Conservation (phyloP, 2,797 vertebrate genomes). For the Lepidocolaptes lacrymiger region DNA sequence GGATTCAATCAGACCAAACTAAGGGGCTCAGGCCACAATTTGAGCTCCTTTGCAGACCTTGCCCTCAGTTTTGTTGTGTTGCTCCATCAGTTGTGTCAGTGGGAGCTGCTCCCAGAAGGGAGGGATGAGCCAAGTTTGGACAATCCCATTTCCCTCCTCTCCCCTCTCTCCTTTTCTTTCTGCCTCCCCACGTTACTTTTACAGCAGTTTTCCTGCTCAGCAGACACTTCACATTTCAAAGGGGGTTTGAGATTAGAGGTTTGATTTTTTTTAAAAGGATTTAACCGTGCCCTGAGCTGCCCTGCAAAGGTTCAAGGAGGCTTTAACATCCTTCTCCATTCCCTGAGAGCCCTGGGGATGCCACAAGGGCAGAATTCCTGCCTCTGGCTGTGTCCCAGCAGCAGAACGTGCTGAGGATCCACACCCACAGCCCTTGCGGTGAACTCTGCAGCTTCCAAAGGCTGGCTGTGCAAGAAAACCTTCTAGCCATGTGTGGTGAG, state of each 20-base stretch:
- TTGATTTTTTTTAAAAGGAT: background rate
- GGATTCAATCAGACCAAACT: background rate
- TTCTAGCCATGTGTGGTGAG: fast-evolving
- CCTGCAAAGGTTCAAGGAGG: background rate
- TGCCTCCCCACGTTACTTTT: background rate
- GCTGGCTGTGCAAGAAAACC: background rate
- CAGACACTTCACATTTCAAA: background rate
- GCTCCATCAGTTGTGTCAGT: background rate
- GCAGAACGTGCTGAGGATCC: background rate
- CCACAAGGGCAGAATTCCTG: background rate
- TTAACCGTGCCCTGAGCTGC: background rate
- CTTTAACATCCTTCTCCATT: background rate
- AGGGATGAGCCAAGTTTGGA: background rate
- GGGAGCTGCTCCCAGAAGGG: background rate
- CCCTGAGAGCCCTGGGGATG: background rate
- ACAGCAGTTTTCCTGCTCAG: background rate
- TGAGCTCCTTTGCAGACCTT: background rate
- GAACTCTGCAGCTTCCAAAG: background rate
- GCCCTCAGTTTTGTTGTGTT: background rate
- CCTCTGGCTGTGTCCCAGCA: background rate
- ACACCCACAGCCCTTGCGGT: background rate
- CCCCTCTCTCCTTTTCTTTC: background rate
- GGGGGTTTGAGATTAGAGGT: background rate
- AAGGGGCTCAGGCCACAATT: fast-evolving
- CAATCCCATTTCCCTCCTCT: background rate